Evolutionary conservation across 2,113 vertebrate species (phyloP).

Genomic region (Tichodroma muraria): DNA sequence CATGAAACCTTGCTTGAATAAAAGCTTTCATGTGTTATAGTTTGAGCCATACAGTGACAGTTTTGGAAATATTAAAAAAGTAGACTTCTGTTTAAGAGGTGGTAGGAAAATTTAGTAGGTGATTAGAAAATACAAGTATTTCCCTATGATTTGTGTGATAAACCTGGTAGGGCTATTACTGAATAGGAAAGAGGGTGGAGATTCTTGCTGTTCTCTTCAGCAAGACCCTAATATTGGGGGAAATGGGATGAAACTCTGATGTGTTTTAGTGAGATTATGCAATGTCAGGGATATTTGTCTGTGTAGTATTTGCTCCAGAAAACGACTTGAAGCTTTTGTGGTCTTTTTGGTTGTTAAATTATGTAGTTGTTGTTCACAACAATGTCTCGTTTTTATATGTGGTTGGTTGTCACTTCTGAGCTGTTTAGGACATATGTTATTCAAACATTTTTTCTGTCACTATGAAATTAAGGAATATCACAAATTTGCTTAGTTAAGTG

Average conservation of each 20-base stretch:
- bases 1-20: conserved; percentile 8
- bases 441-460: not conserved
- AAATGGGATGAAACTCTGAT: not conserved
- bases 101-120: conserved; percentile 22
- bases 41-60: not conserved
- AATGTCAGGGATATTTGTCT: not conserved
- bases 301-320: not conserved
- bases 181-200: not conserved
- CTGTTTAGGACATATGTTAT: not conserved
- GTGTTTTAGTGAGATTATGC: not conserved
- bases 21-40: conserved; percentile 11
- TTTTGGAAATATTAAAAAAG: conserved; percentile 9
- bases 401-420: not conserved
- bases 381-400: not conserved
- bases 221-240: not conserved
- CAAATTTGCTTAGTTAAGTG: not conserved
- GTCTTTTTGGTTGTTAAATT: not conserved
- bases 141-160: not conserved
- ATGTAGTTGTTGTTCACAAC: not conserved
- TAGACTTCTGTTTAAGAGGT: conserved; percentile 40
- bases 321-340: not conserved
- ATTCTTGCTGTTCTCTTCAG: not conserved
- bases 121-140: conserved; percentile 38
- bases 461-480: not conserved
- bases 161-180: not conserved